These are phyloP conservation scores for Heliconius hewitsoni DNA, from an alignment of 1,140 invertebrate genomes.

Conservation along the genomic window DNA sequence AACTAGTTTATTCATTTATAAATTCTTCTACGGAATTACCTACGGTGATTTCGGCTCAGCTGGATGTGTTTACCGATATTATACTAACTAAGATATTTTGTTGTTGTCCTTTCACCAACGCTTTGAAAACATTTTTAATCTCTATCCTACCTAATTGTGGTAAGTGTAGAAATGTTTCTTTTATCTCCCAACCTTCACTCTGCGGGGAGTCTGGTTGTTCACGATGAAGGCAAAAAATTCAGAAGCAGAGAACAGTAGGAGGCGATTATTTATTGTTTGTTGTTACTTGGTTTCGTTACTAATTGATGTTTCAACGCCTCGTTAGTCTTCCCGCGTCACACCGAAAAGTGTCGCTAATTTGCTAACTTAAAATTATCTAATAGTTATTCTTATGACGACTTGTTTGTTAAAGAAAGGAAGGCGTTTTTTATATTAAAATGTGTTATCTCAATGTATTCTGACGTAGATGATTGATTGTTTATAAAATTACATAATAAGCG, in stretches of 20 bases:
- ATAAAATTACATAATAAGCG: neutral
- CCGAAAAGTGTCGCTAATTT: constrained; percentile 27
- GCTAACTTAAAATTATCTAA: constrained; percentile 24
- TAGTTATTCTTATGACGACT: constrained; percentile 16
- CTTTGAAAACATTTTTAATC: neutral
- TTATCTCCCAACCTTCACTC: constrained; percentile 48
- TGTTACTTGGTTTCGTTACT: constrained; percentile 52
- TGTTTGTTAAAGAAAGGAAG: constrained; percentile 3
- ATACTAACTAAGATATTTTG: constrained; percentile 43
- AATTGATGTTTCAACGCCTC: constrained; percentile 46
- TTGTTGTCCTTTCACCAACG: constrained; percentile 35
- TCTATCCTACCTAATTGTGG: neutral
- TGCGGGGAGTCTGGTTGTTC: constrained; percentile 40
- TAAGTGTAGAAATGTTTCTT: constrained; percentile 57
- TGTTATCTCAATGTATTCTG: neutral
- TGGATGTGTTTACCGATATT: constrained; percentile 45
- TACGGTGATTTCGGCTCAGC: constrained; percentile 34
- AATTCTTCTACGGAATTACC: constrained; percentile 38
- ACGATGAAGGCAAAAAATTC: constrained; percentile 44
- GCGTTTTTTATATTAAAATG: neutral
- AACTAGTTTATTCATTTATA: constrained; percentile 39
- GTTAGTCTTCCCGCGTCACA: constrained; percentile 1
- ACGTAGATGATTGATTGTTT: neutral
- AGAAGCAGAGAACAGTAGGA: constrained; percentile 55
- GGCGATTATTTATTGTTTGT: constrained; percentile 59